These are phyloP conservation scores for Myrmophylax atrothorax DNA, from an alignment of 2,113 vertebrate genomes.

Conservation along the genomic window DNA sequence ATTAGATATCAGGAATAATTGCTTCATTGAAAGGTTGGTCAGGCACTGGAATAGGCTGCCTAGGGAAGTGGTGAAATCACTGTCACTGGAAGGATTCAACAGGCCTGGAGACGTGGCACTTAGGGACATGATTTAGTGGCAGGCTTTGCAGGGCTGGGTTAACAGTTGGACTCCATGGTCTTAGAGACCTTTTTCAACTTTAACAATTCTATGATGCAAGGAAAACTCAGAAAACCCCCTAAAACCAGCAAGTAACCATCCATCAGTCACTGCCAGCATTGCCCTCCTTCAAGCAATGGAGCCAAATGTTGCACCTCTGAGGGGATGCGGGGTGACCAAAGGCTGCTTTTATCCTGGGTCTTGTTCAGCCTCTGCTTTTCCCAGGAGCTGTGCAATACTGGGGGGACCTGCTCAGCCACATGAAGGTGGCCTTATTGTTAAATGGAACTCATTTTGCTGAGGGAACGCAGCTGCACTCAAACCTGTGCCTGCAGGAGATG, in stretches of 20 bases:
- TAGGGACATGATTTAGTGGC: neutral
- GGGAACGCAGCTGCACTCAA: neutral
- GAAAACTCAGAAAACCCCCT: neutral
- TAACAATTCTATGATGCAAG: neutral
- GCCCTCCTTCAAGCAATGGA: neutral
- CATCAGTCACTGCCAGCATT: neutral
- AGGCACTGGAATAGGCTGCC: neutral
- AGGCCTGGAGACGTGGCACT: neutral
- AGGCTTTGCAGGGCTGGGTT: fast-evolving
- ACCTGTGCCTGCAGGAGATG: neutral
- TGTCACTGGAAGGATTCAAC: neutral
- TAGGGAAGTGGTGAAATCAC: neutral
- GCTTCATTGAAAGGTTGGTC: neutral
- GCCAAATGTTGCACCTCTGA: fast-evolving
- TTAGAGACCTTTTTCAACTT: neutral
- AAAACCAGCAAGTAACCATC: neutral
- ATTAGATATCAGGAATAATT: neutral
- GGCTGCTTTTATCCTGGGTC: neutral
- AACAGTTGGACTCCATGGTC: neutral
- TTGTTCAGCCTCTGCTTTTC: neutral
- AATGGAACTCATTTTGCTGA: neutral
- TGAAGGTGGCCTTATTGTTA: neutral
- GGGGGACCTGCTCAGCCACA: neutral
- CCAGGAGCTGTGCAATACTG: fast-evolving
- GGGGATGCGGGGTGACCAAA: fast-evolving